Evolutionary conservation across 2,797 vertebrate species (phyloP).

Genomic region (Pantherophis vulpinus): DNA sequence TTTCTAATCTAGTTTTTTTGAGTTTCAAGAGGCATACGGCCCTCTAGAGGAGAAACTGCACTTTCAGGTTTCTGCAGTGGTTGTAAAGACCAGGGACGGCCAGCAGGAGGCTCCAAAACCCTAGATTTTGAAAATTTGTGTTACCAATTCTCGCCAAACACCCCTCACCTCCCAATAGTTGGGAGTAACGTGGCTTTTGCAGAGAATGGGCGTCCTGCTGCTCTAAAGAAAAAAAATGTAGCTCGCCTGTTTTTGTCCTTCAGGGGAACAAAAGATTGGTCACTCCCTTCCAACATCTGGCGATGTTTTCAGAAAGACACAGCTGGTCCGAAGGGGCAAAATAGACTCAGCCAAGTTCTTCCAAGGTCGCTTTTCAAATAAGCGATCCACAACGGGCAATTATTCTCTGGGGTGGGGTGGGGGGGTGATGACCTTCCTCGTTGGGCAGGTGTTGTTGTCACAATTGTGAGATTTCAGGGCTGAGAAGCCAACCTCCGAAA

Average conservation of each 20-base stretch:
- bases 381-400: not conserved
- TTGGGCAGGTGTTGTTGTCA: not conserved
- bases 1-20: not conserved
- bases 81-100: slow-evolving; percentile 24
- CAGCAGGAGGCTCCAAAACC: slow-evolving; percentile 31
- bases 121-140: not conserved
- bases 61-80: not conserved
- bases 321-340: not conserved
- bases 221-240: not conserved
- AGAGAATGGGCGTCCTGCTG: not conserved
- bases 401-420: not conserved
- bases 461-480: not conserved
- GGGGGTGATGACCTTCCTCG: not conserved
- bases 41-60: not conserved
- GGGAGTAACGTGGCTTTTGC: not conserved
- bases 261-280: not conserved
- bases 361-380: slow-evolving; percentile 26
- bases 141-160: not conserved
- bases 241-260: no score
- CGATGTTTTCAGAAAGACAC: slow-evolving; percentile 11
- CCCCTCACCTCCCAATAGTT: accelerated
- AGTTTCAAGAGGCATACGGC: not conserved
- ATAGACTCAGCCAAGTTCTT: not conserved
- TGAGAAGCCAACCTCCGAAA: not conserved
- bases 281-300: not conserved